A percentile compares a stretch with the other conserved stretches of the same genome.
phyloP scores from a whole-genome alignment of 2,888 invertebrate species.

The Drosophila mimetica region DNA sequence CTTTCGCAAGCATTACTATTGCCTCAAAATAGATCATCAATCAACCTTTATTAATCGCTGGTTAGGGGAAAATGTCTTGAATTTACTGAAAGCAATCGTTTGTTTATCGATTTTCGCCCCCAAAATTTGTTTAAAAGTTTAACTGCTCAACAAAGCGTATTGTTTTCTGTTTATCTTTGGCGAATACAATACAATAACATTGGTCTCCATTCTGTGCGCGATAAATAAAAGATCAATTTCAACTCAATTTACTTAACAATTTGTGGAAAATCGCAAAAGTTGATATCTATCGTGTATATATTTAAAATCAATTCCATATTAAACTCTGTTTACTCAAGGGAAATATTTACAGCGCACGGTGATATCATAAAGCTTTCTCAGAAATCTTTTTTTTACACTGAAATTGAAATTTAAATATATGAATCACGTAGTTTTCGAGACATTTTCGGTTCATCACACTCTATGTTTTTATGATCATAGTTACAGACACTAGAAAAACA shows the following conservation, averaged over 20 bases:
- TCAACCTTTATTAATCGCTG: neutral
- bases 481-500: no score
- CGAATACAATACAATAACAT: neutral
- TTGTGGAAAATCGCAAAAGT: neutral
- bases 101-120: neutral
- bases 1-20: neutral
- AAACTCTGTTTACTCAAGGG: constrained; percentile 15
- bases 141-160: neutral
- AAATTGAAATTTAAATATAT: neutral
- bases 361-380: neutral
- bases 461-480: no score
- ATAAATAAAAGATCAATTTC: neutral
- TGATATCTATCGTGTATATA: no score
- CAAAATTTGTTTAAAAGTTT: neutral
- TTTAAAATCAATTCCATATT: no score
- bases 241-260: neutral
- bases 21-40: neutral
- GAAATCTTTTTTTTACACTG: neutral
- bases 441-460: no score
- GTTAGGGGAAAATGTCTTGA: neutral
- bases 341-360: neutral
- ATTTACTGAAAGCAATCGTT: neutral
- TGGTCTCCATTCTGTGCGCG: neutral
- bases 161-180: neutral
- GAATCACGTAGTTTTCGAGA: neutral